These are phyloP conservation scores for Lutjanus campechanus DNA, from an alignment of 2,797 vertebrate species.

Conservation along the genomic window DNA sequence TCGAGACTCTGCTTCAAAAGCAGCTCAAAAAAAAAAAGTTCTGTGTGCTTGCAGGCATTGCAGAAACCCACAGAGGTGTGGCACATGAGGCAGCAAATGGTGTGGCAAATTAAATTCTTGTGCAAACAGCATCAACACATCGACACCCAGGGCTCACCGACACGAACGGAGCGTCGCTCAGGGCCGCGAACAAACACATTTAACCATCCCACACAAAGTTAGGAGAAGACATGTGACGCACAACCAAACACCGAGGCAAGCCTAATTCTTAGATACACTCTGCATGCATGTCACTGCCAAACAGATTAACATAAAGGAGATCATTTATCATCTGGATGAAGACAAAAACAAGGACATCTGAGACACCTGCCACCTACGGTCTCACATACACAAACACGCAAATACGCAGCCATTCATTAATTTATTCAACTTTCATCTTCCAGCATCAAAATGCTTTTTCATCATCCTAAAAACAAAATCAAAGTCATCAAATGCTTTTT, in stretches of 20 bases:
- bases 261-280: not conserved
- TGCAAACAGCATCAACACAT: slow-evolving; percentile 44
- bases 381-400: not conserved
- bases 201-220: slow-evolving; percentile 20
- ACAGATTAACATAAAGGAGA: not conserved
- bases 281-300: not conserved
- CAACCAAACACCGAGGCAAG: not conserved
- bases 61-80: slow-evolving; percentile 10
- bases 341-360: not conserved
- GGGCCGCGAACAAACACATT: slow-evolving; percentile 14
- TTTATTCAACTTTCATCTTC: not conserved
- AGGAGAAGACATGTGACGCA: not conserved
- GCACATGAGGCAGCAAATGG: slow-evolving; percentile 56
- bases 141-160: slow-evolving; percentile 6
- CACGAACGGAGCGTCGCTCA: not conserved
- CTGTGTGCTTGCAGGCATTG: not conserved
- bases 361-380: not conserved
- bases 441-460: not conserved
- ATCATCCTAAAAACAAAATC: too few species aligned
- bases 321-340: not conserved
- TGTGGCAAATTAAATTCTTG: slow-evolving; percentile 60
- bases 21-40: not conserved
- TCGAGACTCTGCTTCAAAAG: not conserved
- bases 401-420: not conserved
- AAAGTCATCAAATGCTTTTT: slow-evolving; percentile 1